Evolutionary conservation across 1,140 invertebrate genomes (phyloP), one percentile per base, ranked within the genome.

Genomic region (Aethina tumida): DNA sequence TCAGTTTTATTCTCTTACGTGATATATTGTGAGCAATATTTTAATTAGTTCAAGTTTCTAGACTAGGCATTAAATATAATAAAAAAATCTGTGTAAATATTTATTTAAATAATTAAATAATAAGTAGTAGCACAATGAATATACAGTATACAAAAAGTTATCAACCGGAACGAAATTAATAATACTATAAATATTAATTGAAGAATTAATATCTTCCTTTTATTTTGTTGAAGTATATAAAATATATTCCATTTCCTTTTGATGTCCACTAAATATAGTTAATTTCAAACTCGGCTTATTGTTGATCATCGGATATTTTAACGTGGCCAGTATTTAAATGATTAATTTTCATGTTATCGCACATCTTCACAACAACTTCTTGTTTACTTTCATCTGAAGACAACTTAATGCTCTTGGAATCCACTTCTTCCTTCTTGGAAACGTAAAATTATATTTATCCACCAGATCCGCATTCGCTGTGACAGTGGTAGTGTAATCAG

Each of bases 241-340:
- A 71, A 59, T 67, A 70, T 34, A 59, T 59, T 9, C 69, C 70
- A 20, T 66, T 70, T 0, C 58, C 55, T 65, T 6, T 71, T 59
- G 41, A 61, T 61, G 18, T 71, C 57, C 70, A 75, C 79, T 35
- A 82, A 10, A 39, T 47, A 17, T 70, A 64, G 4, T 63, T 68
- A 25, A 69, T 65, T 14, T 62, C 55, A 1, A 61, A 32, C 12
- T 58, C 59, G 26, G 66, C 58, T 6, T 64, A 19, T 17, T 75
- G 55, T 16, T 66, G 68, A 7, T 79, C 43, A 56, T 78, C 74
- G 16, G 71, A 72, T 55, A 82, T 68, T 25, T 71, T 73, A 33
- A 82, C 59, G 53, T 70, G 70, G 40, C 60, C 66, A 21, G 58
- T 53, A 41, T 68, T 59, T 53, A 56, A 50, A 49, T 24, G 55